Conservation (phyloP, 2,113 vertebrate genomes). For the Antennarius striatus region DNA sequence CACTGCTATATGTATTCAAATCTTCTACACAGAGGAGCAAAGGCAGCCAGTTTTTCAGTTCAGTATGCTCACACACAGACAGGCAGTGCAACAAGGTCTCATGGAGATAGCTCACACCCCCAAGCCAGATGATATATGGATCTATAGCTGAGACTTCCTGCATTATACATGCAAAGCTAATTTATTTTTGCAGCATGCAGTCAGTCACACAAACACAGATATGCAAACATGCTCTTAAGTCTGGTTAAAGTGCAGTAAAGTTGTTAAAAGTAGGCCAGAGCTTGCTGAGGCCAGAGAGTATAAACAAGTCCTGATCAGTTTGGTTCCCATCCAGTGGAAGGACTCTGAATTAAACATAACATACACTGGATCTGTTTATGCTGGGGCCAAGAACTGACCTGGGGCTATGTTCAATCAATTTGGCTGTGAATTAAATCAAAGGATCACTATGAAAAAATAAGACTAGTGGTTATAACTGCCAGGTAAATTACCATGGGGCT, state of each 20-base stretch:
- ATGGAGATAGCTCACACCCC: constrained; percentile 23
- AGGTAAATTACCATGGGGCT: constrained; percentile 50
- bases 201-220: constrained; percentile 30
- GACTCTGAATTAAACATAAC: constrained; percentile 75
- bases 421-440: constrained; percentile 67
- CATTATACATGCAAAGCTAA: constrained; percentile 70
- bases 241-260: constrained; percentile 55
- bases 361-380: constrained; percentile 64
- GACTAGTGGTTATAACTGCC: constrained; percentile 28
- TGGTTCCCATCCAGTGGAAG: constrained; percentile 60
- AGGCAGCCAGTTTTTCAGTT: constrained; percentile 25
- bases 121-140: constrained; percentile 40
- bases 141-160: constrained; percentile 55
- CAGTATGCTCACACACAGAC: not conserved
- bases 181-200: constrained; percentile 39
- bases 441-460: constrained; percentile 48
- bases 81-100: constrained; percentile 22
- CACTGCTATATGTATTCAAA: not conserved
- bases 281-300: constrained; percentile 51
- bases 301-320: constrained; percentile 73
- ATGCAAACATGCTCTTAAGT: constrained; percentile 46
- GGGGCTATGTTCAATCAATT: constrained; percentile 71
- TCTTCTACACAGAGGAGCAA: constrained; percentile 23
- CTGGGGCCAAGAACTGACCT: constrained; percentile 55
- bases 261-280: constrained; percentile 72